Conservation (phyloP, 1,140 invertebrate genomes). For the Cyrtorhinus lividipennis region DNA sequence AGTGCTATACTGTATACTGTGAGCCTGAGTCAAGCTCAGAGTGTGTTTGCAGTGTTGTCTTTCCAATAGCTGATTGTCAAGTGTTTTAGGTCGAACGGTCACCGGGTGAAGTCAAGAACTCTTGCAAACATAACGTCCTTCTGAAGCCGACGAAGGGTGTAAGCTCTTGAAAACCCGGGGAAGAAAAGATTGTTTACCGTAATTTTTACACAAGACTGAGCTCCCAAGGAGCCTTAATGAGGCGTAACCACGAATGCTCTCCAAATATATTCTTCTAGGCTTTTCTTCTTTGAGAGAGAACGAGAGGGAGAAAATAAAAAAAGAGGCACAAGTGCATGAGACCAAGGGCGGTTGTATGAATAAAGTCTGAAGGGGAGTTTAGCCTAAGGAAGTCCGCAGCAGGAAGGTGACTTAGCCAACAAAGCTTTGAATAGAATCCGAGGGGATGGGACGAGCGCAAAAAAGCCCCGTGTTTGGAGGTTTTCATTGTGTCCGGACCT, state of each 20-base stretch:
- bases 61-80: too few species aligned
- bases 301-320: too few species aligned
- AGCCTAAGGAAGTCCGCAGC: not conserved
- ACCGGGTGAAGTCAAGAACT: too few species aligned
- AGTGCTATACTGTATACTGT: too few species aligned
- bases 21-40: too few species aligned
- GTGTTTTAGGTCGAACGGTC: too few species aligned
- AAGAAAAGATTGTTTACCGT: not conserved
- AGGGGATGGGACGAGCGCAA: not conserved
- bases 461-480: not conserved
- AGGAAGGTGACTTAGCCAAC: not conserved
- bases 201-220: not conserved
- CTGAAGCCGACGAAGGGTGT: too few species aligned
- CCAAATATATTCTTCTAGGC: too few species aligned
- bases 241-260: not conserved
- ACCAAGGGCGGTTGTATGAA: not conserved
- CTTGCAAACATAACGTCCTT: too few species aligned
- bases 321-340: not conserved
- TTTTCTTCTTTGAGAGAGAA: too few species aligned
- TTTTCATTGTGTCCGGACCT: not conserved
- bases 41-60: too few species aligned
- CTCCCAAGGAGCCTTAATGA: not conserved
- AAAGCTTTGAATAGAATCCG: not conserved
- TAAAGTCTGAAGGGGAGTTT: not conserved
- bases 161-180: too few species aligned